Evolutionary conservation across 2,113 vertebrate species (phyloP), one percentile per base, ranked within the genome.

Genomic region (Hymenochirus boettgeri): DNA sequence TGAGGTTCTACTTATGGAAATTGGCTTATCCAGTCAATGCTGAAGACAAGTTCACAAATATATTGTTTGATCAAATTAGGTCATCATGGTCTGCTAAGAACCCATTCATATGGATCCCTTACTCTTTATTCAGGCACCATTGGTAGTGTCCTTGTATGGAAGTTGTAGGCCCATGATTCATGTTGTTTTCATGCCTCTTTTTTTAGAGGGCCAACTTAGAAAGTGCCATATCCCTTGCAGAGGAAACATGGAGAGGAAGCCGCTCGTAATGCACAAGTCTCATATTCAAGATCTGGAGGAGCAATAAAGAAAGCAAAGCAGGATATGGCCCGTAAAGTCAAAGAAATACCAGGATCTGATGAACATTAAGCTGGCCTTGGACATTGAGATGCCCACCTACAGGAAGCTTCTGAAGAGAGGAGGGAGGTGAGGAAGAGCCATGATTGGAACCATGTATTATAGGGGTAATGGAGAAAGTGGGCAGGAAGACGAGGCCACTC

Each of bases 331-430:
- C 19, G 25, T 2, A 83, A 85, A 66, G 58, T 85, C 33, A 71
- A 74, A 0, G 77, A 88, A n/a, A 8, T 77, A 89, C 73, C 85
- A 88, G 35, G 77, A 83, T 15, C 83, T 90, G 52, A 81, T 90
- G 77, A 85, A 87, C 74, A 71, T 85, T 70, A 90, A 88, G 60
- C 72, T 91, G 80, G 87, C 84, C 3, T 65, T 90, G 65, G 88
- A 90, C 71, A 88, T 90, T 1, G 88, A 90, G 77, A 89, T 91
- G 35, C 81, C 80, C 74, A 90, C 87, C 45, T 91, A 91, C 76
- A 74, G 48, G 22, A 83, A 89, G 70, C 79, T 90, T 61, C 80
- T 89, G 77, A 83, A 86, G 72, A 86, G 84, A 29, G 86, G 87
- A 72, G 85, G 89, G 70, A 83, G 86, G 86, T 88, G 54, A 71